phyloP scores from a whole-genome alignment of 1,140 invertebrate species.

The Anastrepha ludens region DNA sequence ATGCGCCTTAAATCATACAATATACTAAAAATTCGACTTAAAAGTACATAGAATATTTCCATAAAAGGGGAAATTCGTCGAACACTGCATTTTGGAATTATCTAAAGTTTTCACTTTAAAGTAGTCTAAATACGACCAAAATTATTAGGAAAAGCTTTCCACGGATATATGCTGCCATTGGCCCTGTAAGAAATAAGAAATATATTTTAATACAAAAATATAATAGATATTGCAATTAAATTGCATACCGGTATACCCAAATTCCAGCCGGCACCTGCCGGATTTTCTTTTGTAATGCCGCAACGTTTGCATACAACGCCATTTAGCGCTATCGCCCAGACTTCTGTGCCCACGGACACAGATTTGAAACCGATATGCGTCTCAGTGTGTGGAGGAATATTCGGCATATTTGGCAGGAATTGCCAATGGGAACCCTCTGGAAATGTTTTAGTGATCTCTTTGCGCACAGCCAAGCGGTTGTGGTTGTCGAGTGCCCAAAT shows the following conservation, averaged over 20 bases:
- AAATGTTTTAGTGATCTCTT: conserved; percentile 80
- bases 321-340: conserved; percentile 84
- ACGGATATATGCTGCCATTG: conserved; percentile 71
- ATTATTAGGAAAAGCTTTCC: conserved; percentile 66
- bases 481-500: conserved; percentile 83
- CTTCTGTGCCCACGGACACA: conserved; percentile 79
- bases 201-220: neutral
- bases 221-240: neutral
- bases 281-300: conserved; percentile 82
- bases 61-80: neutral
- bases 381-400: conserved; percentile 78
- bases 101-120: neutral
- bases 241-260: conserved; percentile 80
- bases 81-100: conserved; percentile 6
- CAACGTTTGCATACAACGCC: conserved; percentile 84
- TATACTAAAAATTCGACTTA: too few species aligned
- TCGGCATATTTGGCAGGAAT: conserved; percentile 77
- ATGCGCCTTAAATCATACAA: too few species aligned
- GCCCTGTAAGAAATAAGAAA: conserved; percentile 62
- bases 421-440: conserved; percentile 87
- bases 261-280: conserved; percentile 85
- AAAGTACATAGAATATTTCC: neutral
- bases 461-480: conserved; percentile 80
- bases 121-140: neutral
- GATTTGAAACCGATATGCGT: conserved; percentile 78